Conservation (phyloP, 2,797 vertebrate species). For the Chelon labrosus region DNA sequence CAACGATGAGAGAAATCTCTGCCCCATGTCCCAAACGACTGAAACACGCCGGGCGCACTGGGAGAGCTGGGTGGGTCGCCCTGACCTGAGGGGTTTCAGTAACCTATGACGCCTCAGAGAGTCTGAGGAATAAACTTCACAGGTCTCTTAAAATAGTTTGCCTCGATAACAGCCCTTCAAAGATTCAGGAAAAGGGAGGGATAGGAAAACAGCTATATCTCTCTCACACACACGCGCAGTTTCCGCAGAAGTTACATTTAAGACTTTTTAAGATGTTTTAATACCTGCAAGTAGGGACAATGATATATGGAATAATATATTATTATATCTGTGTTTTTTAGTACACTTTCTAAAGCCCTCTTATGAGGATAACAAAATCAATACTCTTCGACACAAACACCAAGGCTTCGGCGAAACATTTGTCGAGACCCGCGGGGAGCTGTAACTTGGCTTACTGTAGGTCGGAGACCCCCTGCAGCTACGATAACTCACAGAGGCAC, state of each 20-base stretch:
- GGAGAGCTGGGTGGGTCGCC: neutral
- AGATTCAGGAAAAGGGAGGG: conserved; percentile 7
- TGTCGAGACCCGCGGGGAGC: conserved; percentile 46
- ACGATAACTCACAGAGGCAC: conserved; percentile 52
- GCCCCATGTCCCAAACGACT: neutral
- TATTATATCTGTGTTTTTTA: neutral
- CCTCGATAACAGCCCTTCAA: conserved; percentile 13
- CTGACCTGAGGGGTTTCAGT: conserved; percentile 3
- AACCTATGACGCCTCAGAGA: neutral
- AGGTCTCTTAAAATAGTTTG: conserved; percentile 42
- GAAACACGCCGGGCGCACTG: neutral
- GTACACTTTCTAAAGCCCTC: too few relatives aligned
- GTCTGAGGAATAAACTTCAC: conserved; percentile 7
- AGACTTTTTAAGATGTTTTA: neutral
- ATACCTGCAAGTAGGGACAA: neutral
- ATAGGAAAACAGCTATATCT: neutral
- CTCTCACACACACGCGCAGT: conserved; percentile 7
- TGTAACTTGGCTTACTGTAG: conserved; percentile 20
- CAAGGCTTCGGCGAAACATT: conserved; percentile 56
- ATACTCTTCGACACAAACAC: neutral
- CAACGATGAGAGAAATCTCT: neutral
- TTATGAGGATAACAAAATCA: neutral
- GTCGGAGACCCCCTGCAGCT: conserved; percentile 55
- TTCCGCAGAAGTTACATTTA: neutral
- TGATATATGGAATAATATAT: neutral